These are phyloP conservation scores for Rhynchophorus ferrugineus DNA, from an alignment of 1,140 invertebrate genomes.

Conservation along the genomic window DNA sequence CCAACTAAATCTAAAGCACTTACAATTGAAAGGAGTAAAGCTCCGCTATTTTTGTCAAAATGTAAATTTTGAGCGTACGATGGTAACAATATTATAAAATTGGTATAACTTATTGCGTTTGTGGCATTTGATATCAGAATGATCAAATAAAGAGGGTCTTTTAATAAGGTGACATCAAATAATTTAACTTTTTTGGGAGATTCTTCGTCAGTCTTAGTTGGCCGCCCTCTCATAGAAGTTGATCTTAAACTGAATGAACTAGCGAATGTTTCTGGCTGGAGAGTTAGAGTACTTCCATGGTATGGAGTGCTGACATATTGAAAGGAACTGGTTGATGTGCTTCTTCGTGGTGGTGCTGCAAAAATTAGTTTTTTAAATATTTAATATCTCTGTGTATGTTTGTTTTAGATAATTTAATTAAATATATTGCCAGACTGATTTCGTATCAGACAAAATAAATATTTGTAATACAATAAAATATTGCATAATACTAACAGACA, in stretches of 20 bases:
- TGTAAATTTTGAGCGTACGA: conserved; percentile 60
- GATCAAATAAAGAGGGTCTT: conserved; percentile 71
- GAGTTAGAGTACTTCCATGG: conserved; percentile 70
- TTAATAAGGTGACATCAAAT: conserved; percentile 66
- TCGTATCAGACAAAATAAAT: no score
- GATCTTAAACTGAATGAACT: conserved; percentile 69
- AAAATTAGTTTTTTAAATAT: conserved; percentile 10
- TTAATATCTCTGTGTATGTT: no score
- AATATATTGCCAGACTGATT: no score
- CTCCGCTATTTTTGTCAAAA: conserved; percentile 60
- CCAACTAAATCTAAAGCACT: conserved; percentile 71
- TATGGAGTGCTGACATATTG: conserved; percentile 76
- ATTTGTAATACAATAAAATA: no score
- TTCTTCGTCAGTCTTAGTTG: conserved; percentile 6
- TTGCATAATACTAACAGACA: no score
- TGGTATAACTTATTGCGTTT: conserved; percentile 78
- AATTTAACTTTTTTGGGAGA: conserved; percentile 49
- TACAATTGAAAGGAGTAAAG: conserved; percentile 68
- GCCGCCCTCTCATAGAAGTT: conserved; percentile 29
- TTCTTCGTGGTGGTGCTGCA: conserved; percentile 48
- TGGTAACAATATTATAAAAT: conserved; percentile 73
- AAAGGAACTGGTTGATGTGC: conserved; percentile 71
- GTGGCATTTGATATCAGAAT: conserved; percentile 77
- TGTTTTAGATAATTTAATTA: no score
- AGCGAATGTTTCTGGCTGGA: conserved; percentile 68